Evolutionary conservation across 1,140 invertebrate species (phyloP).

Genomic region (Sesamia nonagrioides): DNA sequence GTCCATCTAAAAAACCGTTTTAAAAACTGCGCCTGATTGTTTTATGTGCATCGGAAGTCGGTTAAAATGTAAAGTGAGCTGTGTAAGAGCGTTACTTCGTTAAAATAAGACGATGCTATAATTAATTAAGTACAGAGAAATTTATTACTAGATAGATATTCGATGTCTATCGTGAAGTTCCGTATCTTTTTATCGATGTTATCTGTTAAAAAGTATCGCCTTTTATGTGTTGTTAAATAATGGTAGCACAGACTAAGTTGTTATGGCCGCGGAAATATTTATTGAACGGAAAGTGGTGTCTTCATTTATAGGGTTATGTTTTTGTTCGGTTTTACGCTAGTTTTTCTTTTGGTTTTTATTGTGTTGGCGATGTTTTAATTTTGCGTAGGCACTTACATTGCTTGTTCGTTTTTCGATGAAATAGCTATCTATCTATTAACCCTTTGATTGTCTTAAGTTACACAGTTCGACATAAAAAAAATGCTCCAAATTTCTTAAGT

Average conservation of each 20-base stretch:
- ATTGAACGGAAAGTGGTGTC: conserved; percentile 25
- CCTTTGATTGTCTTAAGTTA: too few species aligned
- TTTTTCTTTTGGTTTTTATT: background rate
- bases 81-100: conserved; percentile 6
- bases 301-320: conserved; percentile 13
- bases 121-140: conserved; percentile 39
- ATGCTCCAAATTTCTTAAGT: too few species aligned
- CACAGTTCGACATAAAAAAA: too few species aligned
- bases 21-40: conserved; percentile 35
- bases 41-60: conserved; percentile 43
- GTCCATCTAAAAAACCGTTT: conserved; percentile 22
- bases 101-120: conserved; percentile 20
- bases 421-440: too few species aligned
- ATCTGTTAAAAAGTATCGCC: conserved; percentile 39
- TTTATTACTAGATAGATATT: conserved; percentile 14
- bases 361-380: background rate
- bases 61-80: conserved; percentile 34
- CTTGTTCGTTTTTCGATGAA: too few species aligned
- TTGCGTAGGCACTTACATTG: background rate
- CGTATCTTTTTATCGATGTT: conserved; percentile 8
- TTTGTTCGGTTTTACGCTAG: background rate
- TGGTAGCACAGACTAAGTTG: conserved; percentile 12
- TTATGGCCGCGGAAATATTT: conserved; percentile 1
- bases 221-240: conserved; percentile 25
- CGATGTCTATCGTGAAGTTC: conserved; percentile 40